phyloP scores from a whole-genome alignment of 2,888 invertebrate genomes.

The Melanotus villosus region DNA sequence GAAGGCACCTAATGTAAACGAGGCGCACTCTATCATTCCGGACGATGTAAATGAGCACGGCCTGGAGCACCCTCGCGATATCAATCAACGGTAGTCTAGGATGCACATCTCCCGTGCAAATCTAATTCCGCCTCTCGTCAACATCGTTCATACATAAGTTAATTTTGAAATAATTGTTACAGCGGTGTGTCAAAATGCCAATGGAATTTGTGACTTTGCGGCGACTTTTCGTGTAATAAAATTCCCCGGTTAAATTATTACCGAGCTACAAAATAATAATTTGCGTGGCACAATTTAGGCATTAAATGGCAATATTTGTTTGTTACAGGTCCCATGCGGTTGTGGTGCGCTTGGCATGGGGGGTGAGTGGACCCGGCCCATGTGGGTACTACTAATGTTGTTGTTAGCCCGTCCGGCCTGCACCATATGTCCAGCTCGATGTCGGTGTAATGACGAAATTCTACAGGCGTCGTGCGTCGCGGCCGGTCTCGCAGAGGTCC shows the following conservation, averaged over 20 bases:
- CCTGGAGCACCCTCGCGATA: slow-evolving; percentile 43
- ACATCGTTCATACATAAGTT: slow-evolving; percentile 35
- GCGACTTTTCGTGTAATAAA: slow-evolving; percentile 32
- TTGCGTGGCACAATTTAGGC: slow-evolving; percentile 2
- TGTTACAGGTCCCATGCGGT: slow-evolving; percentile 66
- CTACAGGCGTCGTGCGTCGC: slow-evolving; percentile 83
- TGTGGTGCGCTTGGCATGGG: slow-evolving; percentile 65
- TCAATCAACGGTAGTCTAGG: slow-evolving; percentile 46
- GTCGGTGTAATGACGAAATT: slow-evolving; percentile 86
- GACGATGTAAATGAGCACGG: slow-evolving; percentile 45
- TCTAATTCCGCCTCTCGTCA: slow-evolving; percentile 37
- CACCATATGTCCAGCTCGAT: slow-evolving; percentile 81
- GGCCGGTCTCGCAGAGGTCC: slow-evolving; percentile 86
- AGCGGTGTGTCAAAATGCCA: slow-evolving; percentile 24
- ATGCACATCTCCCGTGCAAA: slow-evolving; percentile 39
- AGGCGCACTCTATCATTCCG: slow-evolving; percentile 44
- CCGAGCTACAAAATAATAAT: slow-evolving; percentile 23
- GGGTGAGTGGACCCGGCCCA: slow-evolving; percentile 65
- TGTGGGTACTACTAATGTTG: slow-evolving; percentile 71
- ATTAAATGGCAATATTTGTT: slow-evolving; percentile 42
- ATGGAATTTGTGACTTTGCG: slow-evolving; percentile 7
- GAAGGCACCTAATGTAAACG: slow-evolving; percentile 47
- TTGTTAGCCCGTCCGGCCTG: slow-evolving; percentile 65
- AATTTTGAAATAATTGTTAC: slow-evolving; percentile 36
- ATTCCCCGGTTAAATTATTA: slow-evolving; percentile 34